Percentiles rank a stretch among this genome's conserved stretches.
phyloP scores from a whole-genome alignment of 2,888 invertebrate species.

The Coenonympha glycerion region DNA sequence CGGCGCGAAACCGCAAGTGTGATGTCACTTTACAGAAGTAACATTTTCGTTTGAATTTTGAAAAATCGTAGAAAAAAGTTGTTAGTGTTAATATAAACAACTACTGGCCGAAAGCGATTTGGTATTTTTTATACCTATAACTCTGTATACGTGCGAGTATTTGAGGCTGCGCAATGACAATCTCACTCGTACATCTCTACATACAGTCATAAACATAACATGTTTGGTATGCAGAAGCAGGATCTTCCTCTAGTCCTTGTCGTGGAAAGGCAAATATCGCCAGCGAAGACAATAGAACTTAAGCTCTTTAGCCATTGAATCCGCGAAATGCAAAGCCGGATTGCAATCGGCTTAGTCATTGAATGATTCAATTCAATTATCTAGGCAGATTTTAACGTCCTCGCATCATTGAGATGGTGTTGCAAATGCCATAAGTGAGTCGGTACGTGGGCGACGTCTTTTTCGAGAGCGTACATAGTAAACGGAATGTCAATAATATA shows the following conservation, averaged over 20 bases:
- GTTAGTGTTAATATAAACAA: no score
- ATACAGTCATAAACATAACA: neutral
- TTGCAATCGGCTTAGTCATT: slow-evolving; percentile 24
- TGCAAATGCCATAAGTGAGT: slow-evolving; percentile 25
- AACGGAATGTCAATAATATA: slow-evolving; percentile 16
- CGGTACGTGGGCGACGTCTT: slow-evolving; percentile 21
- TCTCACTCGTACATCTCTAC: neutral
- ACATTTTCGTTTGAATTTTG: no score
- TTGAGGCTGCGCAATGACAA: neutral
- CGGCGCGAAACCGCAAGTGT: no score
- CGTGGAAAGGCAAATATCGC: slow-evolving; percentile 1
- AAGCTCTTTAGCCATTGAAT: slow-evolving; percentile 1
- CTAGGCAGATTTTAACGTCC: slow-evolving; percentile 23
- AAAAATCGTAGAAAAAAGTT: no score
- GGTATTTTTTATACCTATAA: no score
- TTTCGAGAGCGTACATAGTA: slow-evolving; percentile 14
- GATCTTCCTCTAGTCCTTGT: slow-evolving; percentile 9
- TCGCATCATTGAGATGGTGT: slow-evolving; percentile 22
- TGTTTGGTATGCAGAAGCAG: neutral
- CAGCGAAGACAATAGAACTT: slow-evolving; percentile 9
- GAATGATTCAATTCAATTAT: slow-evolving; percentile 26
- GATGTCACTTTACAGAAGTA: no score
- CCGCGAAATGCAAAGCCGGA: slow-evolving; percentile 12
- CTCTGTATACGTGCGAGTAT: no score
- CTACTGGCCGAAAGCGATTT: no score